Evolutionary conservation across 1,140 invertebrate genomes (phyloP), one percentile per base, ranked within the genome.

Genomic region (Sinonovacula constricta): DNA sequence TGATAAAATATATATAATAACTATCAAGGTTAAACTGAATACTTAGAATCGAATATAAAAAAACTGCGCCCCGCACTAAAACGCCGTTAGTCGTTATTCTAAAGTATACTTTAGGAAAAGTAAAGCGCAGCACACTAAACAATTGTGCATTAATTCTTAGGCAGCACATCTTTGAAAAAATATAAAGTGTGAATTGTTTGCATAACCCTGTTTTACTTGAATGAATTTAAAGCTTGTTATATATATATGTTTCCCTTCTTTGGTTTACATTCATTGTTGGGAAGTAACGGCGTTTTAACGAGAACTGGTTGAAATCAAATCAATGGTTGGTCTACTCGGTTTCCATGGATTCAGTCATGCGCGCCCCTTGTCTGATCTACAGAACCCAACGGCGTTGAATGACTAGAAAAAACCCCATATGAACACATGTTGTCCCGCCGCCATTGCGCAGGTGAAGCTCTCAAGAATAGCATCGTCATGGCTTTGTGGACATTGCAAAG

Each of bases 341-440:
- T 45, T 66, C 63, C 36, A 49, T 66, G 63, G 36, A 66, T 24
- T 45, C 39, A 45, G 63, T 66, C 36, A 49, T 66, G 18, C 49
- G 39, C 39, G 39, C 39, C 39, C 39, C 39, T 45, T 63, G 60
- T 36, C 60, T 63, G 60, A 3, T 63, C 5, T 36, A 33, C 30
- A 34, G 30, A 12, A 63, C 31, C 30, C 60, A 63, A 33, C 30
- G 10, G 30, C 60, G 14, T 63, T 63, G 10, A 63, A 63, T 63
- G 60, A 63, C 60, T 63, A 33, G 60, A 63, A 63, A 34, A 63
- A 63, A n/a, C n/a, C n/a, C n/a, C 60, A 5, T 63, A 34, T 63
- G 30, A 33, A 63, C 60, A 14, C n/a, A n/a, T n/a, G n/a, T n/a
- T 34, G 30, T 34, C 36, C 10, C 2, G 3, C 60, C 31, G 60